Evolutionary conservation across 2,888 invertebrate genomes (phyloP).

Genomic region (Schrankia costaestrigalis): DNA sequence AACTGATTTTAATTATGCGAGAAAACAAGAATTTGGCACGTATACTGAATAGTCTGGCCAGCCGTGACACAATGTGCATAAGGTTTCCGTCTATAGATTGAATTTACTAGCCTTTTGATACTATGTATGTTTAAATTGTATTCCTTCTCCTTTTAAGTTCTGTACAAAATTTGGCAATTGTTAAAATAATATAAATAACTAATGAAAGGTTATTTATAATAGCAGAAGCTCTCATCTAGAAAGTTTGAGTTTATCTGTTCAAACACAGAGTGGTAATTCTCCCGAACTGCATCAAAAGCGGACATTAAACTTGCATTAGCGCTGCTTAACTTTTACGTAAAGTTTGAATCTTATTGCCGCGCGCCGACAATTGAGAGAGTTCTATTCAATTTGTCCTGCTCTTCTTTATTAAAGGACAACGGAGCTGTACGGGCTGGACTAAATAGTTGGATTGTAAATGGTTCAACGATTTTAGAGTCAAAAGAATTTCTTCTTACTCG

Average conservation of each 20-base stretch:
- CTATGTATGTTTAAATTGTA: too few relatives aligned
- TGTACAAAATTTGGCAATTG: too few relatives aligned
- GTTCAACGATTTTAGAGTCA: constrained; percentile 3
- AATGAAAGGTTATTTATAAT: background rate
- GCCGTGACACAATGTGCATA: too few relatives aligned
- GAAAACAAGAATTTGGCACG: too few relatives aligned
- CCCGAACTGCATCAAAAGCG: constrained; percentile 62
- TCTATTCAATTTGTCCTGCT: constrained; percentile 34
- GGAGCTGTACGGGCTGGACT: constrained; percentile 1
- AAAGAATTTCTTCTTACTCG: too few relatives aligned
- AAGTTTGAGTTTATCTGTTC: constrained; percentile 14
- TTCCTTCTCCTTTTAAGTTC: background rate
- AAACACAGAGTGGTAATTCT: constrained; percentile 33
- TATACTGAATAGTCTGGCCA: too few relatives aligned
- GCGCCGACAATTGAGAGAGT: constrained; percentile 32
- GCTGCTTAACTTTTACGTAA: constrained; percentile 56
- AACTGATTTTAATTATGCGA: too few relatives aligned
- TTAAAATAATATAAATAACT: too few relatives aligned
- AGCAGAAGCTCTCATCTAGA: constrained; percentile 9
- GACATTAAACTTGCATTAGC: constrained; percentile 73
- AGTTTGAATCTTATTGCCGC: constrained; percentile 49
- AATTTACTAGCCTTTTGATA: too few relatives aligned
- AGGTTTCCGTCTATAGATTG: too few relatives aligned
- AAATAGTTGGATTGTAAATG: constrained; percentile 18
- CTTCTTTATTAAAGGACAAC: constrained; percentile 27